phyloP scores from a whole-genome alignment of 2,113 vertebrate species.

The Calyptomena viridis region DNA sequence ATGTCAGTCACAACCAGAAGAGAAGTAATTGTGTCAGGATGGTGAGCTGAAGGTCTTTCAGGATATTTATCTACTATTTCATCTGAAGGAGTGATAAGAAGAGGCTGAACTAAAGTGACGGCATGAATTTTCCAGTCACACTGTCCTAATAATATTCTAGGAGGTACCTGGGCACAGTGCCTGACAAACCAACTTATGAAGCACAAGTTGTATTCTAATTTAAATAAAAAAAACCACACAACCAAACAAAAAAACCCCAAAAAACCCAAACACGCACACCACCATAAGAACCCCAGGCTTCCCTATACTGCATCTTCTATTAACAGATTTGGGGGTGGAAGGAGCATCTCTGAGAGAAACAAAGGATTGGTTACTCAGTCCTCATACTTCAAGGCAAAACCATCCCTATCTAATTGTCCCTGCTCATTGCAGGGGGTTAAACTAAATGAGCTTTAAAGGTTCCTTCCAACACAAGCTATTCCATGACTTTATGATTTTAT shows the following conservation, averaged over 20 bases:
- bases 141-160: not conserved
- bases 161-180: not conserved
- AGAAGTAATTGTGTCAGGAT: not conserved
- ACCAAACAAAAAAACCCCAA: too few relatives aligned
- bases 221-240: not conserved
- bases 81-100: not conserved
- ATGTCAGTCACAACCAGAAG: not conserved
- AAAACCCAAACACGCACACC: not conserved
- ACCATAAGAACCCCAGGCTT: not conserved
- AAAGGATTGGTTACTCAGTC: not conserved
- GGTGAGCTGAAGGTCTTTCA: constrained; percentile 1
- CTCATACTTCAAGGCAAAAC: not conserved
- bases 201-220: not conserved
- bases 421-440: not conserved
- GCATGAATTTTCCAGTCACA: not conserved
- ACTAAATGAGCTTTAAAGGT: not conserved
- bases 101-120: not conserved
- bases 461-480: not conserved
- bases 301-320: not conserved
- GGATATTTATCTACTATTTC: not conserved
- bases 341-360: not conserved
- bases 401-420: not conserved
- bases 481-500: not conserved
- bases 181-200: not conserved
- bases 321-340: not conserved